A percentile compares a stretch with the other conserved stretches of the same genome.
Evolutionary conservation across 2,797 vertebrate species (phyloP).

Genomic region (Arctocebus calabarensis): DNA sequence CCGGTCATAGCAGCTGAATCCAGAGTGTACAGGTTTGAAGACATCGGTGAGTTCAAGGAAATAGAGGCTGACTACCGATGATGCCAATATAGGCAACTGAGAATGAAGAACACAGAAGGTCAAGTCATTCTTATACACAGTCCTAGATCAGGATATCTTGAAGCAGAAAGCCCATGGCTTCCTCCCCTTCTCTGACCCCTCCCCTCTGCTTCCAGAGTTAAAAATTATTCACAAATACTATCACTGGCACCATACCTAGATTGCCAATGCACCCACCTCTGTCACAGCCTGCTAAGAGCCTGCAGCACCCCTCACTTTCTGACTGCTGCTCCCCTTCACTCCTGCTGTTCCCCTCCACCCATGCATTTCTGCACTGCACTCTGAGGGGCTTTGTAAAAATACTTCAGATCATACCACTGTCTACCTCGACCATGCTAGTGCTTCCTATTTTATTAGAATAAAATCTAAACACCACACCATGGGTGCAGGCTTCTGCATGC

Average conservation of each 20-base stretch:
- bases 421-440: background rate
- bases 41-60: slow-evolving; percentile 98
- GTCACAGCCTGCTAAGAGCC: background rate
- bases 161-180: background rate
- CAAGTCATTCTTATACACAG: slow-evolving; percentile 13
- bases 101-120: slow-evolving; percentile 73
- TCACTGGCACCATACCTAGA: background rate
- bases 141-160: too few relatives aligned
- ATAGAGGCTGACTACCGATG: slow-evolving; percentile 96
- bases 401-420: background rate
- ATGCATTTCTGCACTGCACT: background rate
- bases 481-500: background rate
- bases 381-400: background rate
- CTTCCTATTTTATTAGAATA: background rate
- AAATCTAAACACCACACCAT: background rate
- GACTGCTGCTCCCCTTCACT: background rate
- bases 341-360: background rate
- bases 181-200: background rate
- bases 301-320: background rate
- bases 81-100: slow-evolving; percentile 97
- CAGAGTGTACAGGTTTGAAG: slow-evolving; percentile 96
- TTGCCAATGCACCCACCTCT: background rate
- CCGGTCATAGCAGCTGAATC: slow-evolving; percentile 97
- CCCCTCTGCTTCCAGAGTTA: background rate
- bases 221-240: background rate